Conservation (phyloP, 2,888 invertebrate species). For the Gymnocheta viridis region DNA sequence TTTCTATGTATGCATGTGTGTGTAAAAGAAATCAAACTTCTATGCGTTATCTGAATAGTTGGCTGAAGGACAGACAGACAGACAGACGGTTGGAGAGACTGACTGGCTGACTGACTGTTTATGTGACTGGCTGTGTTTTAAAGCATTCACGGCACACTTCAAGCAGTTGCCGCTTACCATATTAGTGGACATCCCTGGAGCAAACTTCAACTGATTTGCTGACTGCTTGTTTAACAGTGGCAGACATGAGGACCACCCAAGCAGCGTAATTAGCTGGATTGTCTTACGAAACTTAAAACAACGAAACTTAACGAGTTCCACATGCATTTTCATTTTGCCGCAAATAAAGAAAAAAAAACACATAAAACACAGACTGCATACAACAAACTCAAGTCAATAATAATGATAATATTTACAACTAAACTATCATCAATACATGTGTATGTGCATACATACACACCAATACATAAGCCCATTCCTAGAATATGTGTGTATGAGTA, state of each 20-base stretch:
- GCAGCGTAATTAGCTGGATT: conserved; percentile 68
- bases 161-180: conserved; percentile 70
- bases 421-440: neutral
- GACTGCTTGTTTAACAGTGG: conserved; percentile 61
- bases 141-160: conserved; percentile 69
- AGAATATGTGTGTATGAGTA: neutral
- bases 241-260: conserved; percentile 69
- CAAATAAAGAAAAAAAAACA: neutral
- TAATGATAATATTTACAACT: conserved; percentile 10
- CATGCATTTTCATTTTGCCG: conserved; percentile 13
- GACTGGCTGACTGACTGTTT: no score
- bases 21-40: neutral
- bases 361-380: neutral
- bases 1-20: no score
- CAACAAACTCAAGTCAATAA: conserved; percentile 1
- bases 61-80: neutral
- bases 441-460: neutral
- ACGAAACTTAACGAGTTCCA: conserved; percentile 22
- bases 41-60: conserved; percentile 15
- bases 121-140: conserved; percentile 34
- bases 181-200: conserved; percentile 69
- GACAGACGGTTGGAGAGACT: neutral
- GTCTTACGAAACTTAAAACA: conserved; percentile 50
- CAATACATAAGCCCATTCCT: neutral
- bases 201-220: conserved; percentile 65